Evolutionary conservation across 2,113 vertebrate genomes (phyloP).

Genomic region (Eulemur rufifrons): DNA sequence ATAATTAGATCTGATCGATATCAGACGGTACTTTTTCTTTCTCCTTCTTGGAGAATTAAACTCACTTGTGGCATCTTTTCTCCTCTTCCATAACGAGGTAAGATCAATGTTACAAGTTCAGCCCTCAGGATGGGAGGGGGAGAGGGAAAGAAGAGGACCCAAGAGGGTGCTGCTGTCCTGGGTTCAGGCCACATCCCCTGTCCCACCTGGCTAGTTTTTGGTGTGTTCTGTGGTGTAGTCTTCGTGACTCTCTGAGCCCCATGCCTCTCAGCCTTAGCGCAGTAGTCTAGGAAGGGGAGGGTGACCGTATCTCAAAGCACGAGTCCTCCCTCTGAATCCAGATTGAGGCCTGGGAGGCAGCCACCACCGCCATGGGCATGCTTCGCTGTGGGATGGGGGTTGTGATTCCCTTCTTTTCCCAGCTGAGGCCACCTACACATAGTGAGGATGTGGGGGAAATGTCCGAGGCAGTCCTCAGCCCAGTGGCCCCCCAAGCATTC

Average conservation of each 20-base stretch:
- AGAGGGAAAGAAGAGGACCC: not conserved
- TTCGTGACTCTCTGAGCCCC: not conserved
- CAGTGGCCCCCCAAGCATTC: not conserved
- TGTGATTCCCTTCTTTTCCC: not conserved
- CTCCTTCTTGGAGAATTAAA: not conserved
- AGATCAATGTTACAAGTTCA: not conserved
- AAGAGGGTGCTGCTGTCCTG: not conserved
- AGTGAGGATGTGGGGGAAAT: too few species aligned
- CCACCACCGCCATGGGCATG: too few species aligned
- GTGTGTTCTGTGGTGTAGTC: not conserved
- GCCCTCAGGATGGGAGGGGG: not conserved
- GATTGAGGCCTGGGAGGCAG: not conserved
- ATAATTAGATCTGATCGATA: not conserved
- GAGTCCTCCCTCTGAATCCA: not conserved
- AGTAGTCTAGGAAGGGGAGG: not conserved
- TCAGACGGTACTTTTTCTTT: not conserved
- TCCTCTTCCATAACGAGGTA: not conserved
- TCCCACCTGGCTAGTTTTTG: not conserved
- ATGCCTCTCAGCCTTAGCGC: not conserved
- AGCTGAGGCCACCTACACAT: fast-evolving
- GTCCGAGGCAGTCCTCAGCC: not conserved
- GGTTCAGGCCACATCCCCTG: not conserved
- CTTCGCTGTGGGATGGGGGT: not conserved
- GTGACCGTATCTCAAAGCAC: not conserved
- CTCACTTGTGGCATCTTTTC: not conserved